Conservation (phyloP, 2,797 vertebrate species). For the Phoebastria nigripes region DNA sequence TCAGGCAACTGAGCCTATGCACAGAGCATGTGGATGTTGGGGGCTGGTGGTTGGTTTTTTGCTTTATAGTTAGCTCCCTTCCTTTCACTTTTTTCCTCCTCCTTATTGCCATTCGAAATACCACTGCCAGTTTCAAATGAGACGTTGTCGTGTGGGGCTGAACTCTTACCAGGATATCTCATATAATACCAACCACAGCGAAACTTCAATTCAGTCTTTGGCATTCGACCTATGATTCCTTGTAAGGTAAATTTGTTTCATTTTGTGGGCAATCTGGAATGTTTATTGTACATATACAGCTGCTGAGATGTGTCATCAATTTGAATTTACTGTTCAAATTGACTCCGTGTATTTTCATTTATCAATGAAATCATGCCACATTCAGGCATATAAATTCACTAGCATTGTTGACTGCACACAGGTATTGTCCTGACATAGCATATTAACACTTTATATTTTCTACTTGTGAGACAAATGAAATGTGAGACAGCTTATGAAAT, state of each 20-base stretch:
- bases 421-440: not conserved
- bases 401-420: not conserved
- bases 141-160: accelerated
- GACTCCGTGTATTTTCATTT: not conserved
- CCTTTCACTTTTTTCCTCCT: not conserved
- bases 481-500: not conserved
- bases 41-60: not conserved
- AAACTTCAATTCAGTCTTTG: not conserved
- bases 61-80: not conserved
- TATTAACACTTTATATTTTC: not conserved
- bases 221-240: not conserved
- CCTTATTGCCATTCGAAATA: not conserved
- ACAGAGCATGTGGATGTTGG: not conserved
- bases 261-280: not conserved
- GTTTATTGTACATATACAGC: not conserved
- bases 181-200: not conserved
- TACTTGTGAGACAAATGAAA: not conserved
- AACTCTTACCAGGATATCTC: not conserved
- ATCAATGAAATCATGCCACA: not conserved
- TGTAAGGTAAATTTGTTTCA: not conserved
- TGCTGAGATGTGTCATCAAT: not conserved
- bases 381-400: not conserved
- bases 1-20: not conserved
- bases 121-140: not conserved
- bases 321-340: not conserved